Evolutionary conservation across 2,113 vertebrate species (phyloP).

Genomic region (Spizaetus ornatus): DNA sequence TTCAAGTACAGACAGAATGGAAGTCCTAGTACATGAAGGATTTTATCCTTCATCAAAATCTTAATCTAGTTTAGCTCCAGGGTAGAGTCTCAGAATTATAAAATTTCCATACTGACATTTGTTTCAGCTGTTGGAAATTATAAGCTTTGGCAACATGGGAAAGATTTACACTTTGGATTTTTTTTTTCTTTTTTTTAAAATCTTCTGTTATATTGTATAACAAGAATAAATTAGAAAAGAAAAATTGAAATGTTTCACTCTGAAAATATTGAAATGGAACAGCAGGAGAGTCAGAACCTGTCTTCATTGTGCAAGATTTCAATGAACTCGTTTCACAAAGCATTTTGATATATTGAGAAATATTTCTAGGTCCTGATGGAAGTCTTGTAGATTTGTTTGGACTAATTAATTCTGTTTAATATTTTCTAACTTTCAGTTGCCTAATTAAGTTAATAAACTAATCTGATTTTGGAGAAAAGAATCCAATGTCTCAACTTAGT

Average conservation of each 20-base stretch:
- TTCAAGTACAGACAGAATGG: background rate
- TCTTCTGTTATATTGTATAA: background rate
- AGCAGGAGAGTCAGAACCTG: background rate
- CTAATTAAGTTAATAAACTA: background rate
- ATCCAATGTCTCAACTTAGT: background rate
- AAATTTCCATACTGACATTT: background rate
- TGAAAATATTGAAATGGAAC: background rate
- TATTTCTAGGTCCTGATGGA: background rate
- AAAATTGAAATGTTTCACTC: background rate
- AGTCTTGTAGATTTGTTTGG: background rate
- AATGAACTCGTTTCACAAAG: background rate
- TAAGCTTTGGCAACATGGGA: background rate
- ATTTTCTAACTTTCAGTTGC: background rate
- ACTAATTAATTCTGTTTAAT: background rate
- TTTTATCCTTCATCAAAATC: background rate
- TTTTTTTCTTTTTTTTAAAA: background rate
- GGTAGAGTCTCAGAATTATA: background rate
- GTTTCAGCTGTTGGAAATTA: background rate
- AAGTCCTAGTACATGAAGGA: background rate
- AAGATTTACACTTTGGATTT: background rate
- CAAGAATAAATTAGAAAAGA: background rate
- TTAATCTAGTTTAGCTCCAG: background rate
- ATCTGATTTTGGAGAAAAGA: background rate
- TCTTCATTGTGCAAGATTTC: background rate
- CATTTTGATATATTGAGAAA: background rate